phyloP scores from a whole-genome alignment of 2,888 invertebrate genomes.

The Mimas tiliae region DNA sequence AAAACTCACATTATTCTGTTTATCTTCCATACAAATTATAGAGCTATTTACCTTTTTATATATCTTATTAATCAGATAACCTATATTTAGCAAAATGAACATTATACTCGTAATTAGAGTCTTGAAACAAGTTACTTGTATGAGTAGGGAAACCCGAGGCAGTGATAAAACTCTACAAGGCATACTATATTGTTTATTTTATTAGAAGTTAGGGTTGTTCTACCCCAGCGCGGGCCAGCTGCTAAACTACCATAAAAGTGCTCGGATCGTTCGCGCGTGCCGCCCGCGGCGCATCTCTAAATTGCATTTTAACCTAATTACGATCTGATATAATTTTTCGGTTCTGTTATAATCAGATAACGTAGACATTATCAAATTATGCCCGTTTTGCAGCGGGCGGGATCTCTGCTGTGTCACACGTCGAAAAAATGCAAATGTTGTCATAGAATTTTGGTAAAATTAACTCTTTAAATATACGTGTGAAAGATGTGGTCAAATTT shows the following conservation, averaged over 20 bases:
- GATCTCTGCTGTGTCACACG: slow-evolving; percentile 38
- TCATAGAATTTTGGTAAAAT: neutral
- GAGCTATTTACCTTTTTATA: no score
- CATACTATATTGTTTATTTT: slow-evolving; percentile 26
- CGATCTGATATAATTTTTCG: slow-evolving; percentile 82
- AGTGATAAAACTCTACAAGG: slow-evolving; percentile 9
- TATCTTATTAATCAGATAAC: no score
- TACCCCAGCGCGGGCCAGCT: slow-evolving; percentile 37
- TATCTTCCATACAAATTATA: no score
- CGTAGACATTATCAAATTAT: slow-evolving; percentile 78
- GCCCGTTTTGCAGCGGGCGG: slow-evolving; percentile 68
- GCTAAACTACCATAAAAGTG: slow-evolving; percentile 58
- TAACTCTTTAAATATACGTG: no score
- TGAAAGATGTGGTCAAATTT: no score
- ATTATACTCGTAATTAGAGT: no score
- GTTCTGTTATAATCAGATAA: slow-evolving; percentile 81
- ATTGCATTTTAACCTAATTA: slow-evolving; percentile 85
- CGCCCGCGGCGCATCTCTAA: slow-evolving; percentile 79
- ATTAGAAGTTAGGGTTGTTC: slow-evolving; percentile 29
- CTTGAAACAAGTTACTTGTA: neutral
- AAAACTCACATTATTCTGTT: no score
- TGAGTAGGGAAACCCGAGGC: neutral
- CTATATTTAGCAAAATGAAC: no score
- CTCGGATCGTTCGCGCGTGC: slow-evolving; percentile 58
- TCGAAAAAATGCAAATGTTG: neutral